Conservation (phyloP, 2,888 invertebrate species). For the Lepidocyrtinus sp. region DNA sequence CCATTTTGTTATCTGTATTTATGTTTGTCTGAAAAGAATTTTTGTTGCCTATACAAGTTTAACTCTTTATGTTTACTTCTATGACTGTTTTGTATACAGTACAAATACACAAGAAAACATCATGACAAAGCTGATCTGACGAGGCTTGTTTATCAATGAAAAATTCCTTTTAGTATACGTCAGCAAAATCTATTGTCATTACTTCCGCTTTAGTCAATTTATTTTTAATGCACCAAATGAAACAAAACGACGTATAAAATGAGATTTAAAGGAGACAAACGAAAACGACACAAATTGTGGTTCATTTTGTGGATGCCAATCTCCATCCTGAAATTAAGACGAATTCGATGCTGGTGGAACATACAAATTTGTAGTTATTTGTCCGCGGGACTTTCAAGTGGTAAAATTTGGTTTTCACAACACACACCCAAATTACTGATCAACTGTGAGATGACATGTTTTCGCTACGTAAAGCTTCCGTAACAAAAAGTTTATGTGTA, state of each 20-base stretch:
- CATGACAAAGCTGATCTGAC: background rate
- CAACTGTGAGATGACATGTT: too few relatives aligned
- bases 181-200: background rate
- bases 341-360: background rate
- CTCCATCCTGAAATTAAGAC: background rate
- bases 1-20: background rate
- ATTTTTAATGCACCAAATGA: background rate
- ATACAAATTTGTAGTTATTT: slow-evolving; percentile 8
- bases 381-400: background rate
- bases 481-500: background rate
- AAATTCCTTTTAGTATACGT: slow-evolving; percentile 1
- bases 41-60: background rate
- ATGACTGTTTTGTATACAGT: background rate
- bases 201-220: background rate
- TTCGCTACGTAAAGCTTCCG: too few relatives aligned
- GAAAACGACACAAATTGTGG: background rate
- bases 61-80: slow-evolving; percentile 1
- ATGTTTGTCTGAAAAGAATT: background rate
- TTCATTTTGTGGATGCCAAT: slow-evolving; percentile 12
- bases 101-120: background rate
- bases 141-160: background rate
- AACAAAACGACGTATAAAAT: slow-evolving; percentile 3
- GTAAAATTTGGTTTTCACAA: slow-evolving; percentile 1
- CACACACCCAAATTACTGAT: too few relatives aligned
- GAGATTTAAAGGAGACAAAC: background rate